Conservation (phyloP, 2,888 invertebrate genomes). For the Danaus chrysippus region DNA sequence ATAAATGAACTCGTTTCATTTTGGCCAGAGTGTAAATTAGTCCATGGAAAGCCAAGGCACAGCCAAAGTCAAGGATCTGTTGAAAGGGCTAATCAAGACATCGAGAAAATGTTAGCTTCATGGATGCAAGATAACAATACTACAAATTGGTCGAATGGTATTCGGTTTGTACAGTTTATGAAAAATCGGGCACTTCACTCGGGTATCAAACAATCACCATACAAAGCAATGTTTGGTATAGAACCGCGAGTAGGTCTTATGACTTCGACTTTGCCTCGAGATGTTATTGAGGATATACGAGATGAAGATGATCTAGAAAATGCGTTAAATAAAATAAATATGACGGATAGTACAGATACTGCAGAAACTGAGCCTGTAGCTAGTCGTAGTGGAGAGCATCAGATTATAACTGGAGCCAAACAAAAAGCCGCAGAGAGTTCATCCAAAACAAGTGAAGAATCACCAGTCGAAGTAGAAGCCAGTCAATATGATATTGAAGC, state of each 20-base stretch:
- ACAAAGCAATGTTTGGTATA: background rate
- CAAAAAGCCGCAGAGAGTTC: conserved; percentile 10
- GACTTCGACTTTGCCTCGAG: background rate
- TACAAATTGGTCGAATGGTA: conserved; percentile 51
- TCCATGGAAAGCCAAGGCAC: conserved; percentile 50
- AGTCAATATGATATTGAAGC: background rate
- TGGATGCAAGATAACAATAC: conserved; percentile 49
- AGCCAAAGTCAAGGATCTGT: conserved; percentile 43
- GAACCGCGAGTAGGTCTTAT: background rate
- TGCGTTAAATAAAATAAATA: too few species aligned
- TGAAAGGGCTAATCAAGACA: conserved; percentile 49
- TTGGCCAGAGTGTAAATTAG: conserved; percentile 47
- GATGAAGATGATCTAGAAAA: background rate
- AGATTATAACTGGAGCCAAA: conserved; percentile 9
- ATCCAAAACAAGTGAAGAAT: conserved; percentile 4
- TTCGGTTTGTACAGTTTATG: conserved; percentile 51
- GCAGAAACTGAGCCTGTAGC: too few species aligned
- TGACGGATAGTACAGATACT: too few species aligned
- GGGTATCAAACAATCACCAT: background rate
- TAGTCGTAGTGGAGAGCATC: conserved; percentile 14
- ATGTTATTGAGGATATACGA: background rate
- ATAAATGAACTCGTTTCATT: conserved; percentile 33
- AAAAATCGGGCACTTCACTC: conserved; percentile 50
- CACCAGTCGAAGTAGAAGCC: background rate
- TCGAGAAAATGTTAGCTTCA: conserved; percentile 46